Percentiles rank a stretch among this genome's conserved stretches.
Conservation (phyloP, 2,888 invertebrate genomes). For the Limnephilus marmoratus region DNA sequence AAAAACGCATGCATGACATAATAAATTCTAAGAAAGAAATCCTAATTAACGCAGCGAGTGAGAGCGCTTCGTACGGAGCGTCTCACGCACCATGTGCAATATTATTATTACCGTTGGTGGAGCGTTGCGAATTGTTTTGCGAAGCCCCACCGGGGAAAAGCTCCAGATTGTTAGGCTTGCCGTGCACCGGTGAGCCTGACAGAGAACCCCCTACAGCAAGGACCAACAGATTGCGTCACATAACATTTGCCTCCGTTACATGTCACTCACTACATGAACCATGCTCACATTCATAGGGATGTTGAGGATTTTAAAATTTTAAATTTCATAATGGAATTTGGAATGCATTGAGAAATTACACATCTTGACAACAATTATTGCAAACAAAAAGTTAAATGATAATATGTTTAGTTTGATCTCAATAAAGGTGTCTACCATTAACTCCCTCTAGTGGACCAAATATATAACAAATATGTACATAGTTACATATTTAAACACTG, state of each 20-base stretch:
- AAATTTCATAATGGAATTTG: neutral
- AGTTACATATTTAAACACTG: too few relatives aligned
- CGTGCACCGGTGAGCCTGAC: conserved; percentile 81
- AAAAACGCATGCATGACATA: neutral
- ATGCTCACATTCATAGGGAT: neutral
- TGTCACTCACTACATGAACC: neutral
- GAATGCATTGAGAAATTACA: conserved; percentile 54
- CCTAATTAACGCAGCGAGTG: neutral
- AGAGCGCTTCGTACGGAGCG: neutral
- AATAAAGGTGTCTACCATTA: too few relatives aligned
- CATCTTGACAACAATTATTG: neutral
- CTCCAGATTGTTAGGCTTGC: conserved; percentile 85
- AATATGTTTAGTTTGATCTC: too few relatives aligned
- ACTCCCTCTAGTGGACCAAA: neutral
- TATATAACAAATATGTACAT: too few relatives aligned
- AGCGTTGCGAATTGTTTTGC: conserved; percentile 78
- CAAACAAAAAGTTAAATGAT: neutral
- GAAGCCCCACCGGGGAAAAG: conserved; percentile 81
- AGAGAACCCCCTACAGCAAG: conserved; percentile 72
- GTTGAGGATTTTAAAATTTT: neutral
- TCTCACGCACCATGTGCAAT: neutral
- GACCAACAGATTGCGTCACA: conserved; percentile 41
- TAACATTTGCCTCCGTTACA: neutral
- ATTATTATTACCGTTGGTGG: conserved; percentile 85
- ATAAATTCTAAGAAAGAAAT: neutral